These are phyloP conservation scores for Stenchaetothrips biformis DNA, from an alignment of 2,888 invertebrate genomes.

Conservation along the genomic window DNA sequence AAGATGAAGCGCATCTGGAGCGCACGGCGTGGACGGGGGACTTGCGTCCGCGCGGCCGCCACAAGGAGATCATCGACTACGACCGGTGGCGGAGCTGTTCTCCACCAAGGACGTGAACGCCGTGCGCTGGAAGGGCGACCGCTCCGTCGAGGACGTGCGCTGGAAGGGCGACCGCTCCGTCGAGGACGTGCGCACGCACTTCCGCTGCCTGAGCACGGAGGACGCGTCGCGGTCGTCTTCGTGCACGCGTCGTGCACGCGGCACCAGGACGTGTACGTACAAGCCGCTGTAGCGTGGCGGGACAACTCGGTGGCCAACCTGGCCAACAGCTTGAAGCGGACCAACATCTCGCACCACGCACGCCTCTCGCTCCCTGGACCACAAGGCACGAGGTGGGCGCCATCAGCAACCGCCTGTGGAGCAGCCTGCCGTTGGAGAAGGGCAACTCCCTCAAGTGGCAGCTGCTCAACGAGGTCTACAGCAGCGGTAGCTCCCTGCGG, in stretches of 20 bases:
- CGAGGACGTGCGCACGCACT: slow-evolving; percentile 74
- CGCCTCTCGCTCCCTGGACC: slow-evolving; percentile 29
- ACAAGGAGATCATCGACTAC: slow-evolving; percentile 79
- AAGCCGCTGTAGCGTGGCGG: slow-evolving; percentile 79
- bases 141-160: no score
- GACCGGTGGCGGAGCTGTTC: slow-evolving; percentile 85
- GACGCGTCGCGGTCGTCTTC: not conserved
- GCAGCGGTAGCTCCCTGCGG: no score
- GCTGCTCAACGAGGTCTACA: no score
- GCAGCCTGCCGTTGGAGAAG: slow-evolving; percentile 78
- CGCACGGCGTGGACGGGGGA: slow-evolving; percentile 65
- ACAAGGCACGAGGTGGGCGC: slow-evolving; percentile 33
- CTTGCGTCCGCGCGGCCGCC: slow-evolving; percentile 64
- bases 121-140: slow-evolving; percentile 73
- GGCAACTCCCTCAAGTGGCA: slow-evolving; percentile 74
- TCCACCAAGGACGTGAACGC: slow-evolving; percentile 68
- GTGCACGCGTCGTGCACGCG: not conserved
- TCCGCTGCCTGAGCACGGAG: slow-evolving; percentile 44
- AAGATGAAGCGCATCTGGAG: slow-evolving; percentile 78
- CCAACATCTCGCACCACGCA: slow-evolving; percentile 38
- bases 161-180: no score
- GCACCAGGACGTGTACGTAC: slow-evolving; percentile 62
- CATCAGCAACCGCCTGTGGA: slow-evolving; percentile 72
- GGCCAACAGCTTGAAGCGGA: slow-evolving; percentile 53
- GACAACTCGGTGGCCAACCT: slow-evolving; percentile 77